Evolutionary conservation across 2,888 invertebrate species (phyloP).

Genomic region (Eudemis profundana): DNA sequence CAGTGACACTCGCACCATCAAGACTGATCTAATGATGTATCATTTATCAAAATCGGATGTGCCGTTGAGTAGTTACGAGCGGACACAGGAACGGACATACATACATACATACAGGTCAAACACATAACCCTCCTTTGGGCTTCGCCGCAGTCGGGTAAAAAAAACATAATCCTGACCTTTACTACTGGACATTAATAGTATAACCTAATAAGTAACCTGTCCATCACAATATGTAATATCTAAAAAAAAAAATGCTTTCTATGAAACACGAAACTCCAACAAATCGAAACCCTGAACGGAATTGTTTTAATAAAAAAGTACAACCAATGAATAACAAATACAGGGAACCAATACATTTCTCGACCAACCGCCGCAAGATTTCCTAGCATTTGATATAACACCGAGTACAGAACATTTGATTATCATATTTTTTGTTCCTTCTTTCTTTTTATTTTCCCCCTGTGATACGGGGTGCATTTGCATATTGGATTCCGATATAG

Average conservation of each 20-base stretch:
- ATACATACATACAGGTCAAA: too few species aligned
- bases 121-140: too few species aligned
- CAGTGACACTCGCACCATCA: too few species aligned
- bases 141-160: too few species aligned
- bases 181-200: too few species aligned
- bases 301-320: conserved; percentile 41
- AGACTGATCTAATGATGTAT: too few species aligned
- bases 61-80: too few species aligned
- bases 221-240: not conserved
- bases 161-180: too few species aligned
- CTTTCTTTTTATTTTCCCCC: conserved; percentile 75
- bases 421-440: conserved; percentile 78
- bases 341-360: conserved; percentile 48
- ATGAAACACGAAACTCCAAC: conserved; percentile 25
- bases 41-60: too few species aligned
- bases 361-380: conserved; percentile 55
- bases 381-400: conserved; percentile 60
- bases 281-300: conserved; percentile 9
- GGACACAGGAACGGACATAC: too few species aligned
- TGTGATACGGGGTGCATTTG: conserved; percentile 77
- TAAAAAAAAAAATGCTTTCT: conserved; percentile 7
- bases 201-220: too few species aligned
- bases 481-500: conserved; percentile 81
- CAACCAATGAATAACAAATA: conserved; percentile 48
- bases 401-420: conserved; percentile 72